Evolutionary conservation across 2,113 vertebrate genomes (phyloP), one percentile per base, ranked within the genome.

Genomic region (Dicaeum eximium): DNA sequence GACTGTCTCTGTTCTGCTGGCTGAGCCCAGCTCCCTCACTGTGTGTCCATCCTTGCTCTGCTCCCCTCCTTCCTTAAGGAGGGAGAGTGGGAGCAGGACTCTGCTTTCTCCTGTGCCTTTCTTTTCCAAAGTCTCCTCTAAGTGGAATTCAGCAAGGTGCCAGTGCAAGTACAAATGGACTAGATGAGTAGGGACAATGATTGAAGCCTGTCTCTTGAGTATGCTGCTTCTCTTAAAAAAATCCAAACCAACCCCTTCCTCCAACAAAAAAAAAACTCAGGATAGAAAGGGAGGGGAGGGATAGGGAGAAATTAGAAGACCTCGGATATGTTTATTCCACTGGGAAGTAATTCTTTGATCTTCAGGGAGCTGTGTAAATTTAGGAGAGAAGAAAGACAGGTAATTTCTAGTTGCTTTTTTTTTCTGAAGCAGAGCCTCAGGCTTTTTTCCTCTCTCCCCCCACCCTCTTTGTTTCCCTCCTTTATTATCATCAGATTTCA

Each of bases 291-390:
- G 0, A 27, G 4, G 6, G 3, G 12, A 9, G 6, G 1, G 2
- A 9, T n/a, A 65, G 40, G 23, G 27, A 88, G 54, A 67, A 60
- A 80, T 90, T 45, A 47, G 77, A 44, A 62, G 38, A 83, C 30
- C 30, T 80, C 4, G 2, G 83, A 79, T 92, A 71, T 90, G 35
- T 92, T 96, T 96, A 90, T 96, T 94, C 74, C 65, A 79, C 69
- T 92, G 81, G 81, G 94, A 94, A 81, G 54, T 86, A 85, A 85
- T 93, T 82, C 77, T 87, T 96, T 97, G 95, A 96, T 97, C 94
- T 95, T 94, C 77, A 86, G 56, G 91, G 84, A 96, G 86, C 81
- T 96, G 93, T 88, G 79, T 93, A 78, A 95, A 89, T 96, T 90
- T 67, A 67, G 50, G 54, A 86, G 80, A 78, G 92, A 78, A 94